These are phyloP conservation scores for Amazona ochrocephala DNA, from an alignment of 2,797 vertebrate genomes.

Conservation along the genomic window DNA sequence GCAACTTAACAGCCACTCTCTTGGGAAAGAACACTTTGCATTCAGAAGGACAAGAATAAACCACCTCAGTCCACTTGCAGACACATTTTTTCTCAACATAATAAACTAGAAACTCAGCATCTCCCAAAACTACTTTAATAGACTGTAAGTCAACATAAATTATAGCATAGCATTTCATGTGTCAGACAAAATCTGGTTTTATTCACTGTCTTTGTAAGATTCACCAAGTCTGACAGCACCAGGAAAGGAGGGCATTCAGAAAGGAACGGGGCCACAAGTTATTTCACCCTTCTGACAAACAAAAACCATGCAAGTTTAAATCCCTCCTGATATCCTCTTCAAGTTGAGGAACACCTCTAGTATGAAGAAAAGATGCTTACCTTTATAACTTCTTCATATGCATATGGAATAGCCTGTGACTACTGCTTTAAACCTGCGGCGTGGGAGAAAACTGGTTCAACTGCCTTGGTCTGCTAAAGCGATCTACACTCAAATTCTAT, in stretches of 20 bases:
- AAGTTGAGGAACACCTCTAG: neutral
- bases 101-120: neutral
- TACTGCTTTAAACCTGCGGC: slow-evolving; percentile 16
- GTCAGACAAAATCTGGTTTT: neutral
- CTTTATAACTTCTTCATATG: neutral
- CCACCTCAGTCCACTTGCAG: neutral
- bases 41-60: neutral
- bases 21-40: neutral
- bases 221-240: neutral
- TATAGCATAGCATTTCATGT: neutral
- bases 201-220: neutral
- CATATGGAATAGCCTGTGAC: neutral
- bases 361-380: neutral
- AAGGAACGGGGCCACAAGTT: neutral
- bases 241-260: neutral
- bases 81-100: neutral
- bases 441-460: slow-evolving; percentile 12
- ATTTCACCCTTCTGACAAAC: neutral
- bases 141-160: rapidly evolving
- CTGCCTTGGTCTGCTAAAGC: neutral
- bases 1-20: neutral
- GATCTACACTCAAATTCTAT: neutral
- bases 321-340: neutral
- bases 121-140: neutral
- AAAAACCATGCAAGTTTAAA: neutral